Base-by-base conservation (phyloP, 2,113 vertebrate genomes). In the Puntigrus tetrazona region DNA sequence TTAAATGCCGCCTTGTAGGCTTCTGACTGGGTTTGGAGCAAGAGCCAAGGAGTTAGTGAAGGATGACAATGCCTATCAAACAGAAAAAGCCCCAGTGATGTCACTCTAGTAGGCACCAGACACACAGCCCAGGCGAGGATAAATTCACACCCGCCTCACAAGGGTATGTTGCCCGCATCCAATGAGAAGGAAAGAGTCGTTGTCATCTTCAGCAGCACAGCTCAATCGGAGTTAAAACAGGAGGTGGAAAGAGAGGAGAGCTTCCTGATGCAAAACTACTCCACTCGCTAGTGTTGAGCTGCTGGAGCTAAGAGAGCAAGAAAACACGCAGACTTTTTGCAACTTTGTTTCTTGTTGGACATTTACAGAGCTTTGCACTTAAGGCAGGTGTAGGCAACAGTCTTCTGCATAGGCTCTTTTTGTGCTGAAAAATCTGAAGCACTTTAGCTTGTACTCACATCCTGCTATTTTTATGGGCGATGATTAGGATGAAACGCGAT, bases 381-480 rank as follows among this genome's bases (percentile, higher is more conserved):
- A 55, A 76, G 50, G 29, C 78, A 87, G 88, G 88, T 87, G 88
- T 87, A 90, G 87, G 89, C n/a, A 61, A 82, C 63, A 36, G 27
- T 80, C 25, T 79, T 34, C 2, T 9, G n/a, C n/a, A n/a, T n/a
- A n/a, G 8, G 2, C 8, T 52, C 20, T 59, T 75, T 18, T 41
- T 47, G 6, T 59, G 22, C 50, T 69, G 63, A 83, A 52, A 63
- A 59, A 31, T 47, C 38, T 43, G 8, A 29, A 63, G 36, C 38
- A 34, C 41, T 82, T 82, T 36, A 65, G 50, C 65, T 34, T 69
- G 63, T 89, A 73, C 59, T 70, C 55, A 50, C 31, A n/a, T 70
- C 29, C 13, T 22, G 57, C 83, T 90, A 82, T 88, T 89, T 87
- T 72, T 89, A 81, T 22, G 36, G 47, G n/a, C 31, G 84, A 77